Evolutionary conservation across 2,888 invertebrate genomes (phyloP).

Genomic region (Troides helena): DNA sequence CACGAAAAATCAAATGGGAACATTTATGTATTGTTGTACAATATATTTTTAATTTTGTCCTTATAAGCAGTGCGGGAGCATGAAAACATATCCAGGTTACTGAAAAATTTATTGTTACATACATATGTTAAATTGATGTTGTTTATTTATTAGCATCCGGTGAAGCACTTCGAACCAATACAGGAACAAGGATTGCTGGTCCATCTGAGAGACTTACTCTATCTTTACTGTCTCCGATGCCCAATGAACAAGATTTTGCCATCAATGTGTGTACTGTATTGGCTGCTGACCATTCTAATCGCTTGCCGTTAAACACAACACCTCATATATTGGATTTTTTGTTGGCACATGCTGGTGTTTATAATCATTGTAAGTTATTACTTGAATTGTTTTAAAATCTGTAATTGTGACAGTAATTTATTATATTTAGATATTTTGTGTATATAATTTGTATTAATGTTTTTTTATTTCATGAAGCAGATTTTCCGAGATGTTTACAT

Average conservation of each 20-base stretch:
- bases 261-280: slow-evolving; percentile 97
- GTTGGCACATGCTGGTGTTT: slow-evolving; percentile 96
- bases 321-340: slow-evolving; percentile 93
- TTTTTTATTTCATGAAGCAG: too few relatives aligned
- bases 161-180: slow-evolving; percentile 55
- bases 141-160: slow-evolving; percentile 58
- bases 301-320: slow-evolving; percentile 90
- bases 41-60: too few relatives aligned
- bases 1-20: too few relatives aligned
- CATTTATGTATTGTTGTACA: too few relatives aligned
- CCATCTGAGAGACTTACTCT: slow-evolving; percentile 90
- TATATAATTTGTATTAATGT: too few relatives aligned
- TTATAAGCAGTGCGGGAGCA: too few relatives aligned
- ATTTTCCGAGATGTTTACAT: too few relatives aligned
- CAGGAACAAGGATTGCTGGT: slow-evolving; percentile 53
- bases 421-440: too few relatives aligned
- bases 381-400: too few relatives aligned
- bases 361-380: slow-evolving; percentile 87
- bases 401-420: too few relatives aligned
- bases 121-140: background rate
- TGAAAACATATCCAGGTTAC: too few relatives aligned
- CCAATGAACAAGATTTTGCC: slow-evolving; percentile 99
- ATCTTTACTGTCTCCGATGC: slow-evolving; percentile 95
- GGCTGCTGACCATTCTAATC: slow-evolving; percentile 95
- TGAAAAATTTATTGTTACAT: too few relatives aligned